Base-by-base conservation (phyloP, 2,113 vertebrate genomes). In the Sakesphorus luctuosus region DNA sequence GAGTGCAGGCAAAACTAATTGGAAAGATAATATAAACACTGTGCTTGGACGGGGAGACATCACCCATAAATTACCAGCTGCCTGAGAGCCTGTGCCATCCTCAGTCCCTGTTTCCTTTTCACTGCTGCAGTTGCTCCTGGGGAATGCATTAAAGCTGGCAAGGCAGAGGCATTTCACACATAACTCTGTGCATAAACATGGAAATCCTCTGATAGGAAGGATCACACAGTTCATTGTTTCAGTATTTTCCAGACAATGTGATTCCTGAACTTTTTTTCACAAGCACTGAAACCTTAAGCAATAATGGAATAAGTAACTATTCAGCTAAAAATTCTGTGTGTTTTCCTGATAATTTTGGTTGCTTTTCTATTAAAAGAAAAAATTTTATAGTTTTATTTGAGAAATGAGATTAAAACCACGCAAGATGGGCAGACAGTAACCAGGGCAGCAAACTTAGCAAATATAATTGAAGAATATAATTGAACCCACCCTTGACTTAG, bases 21-120 rank as follows among this genome's bases (percentile, higher is more conserved):
- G 71, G 78, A 85, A 94, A 94, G 93, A 76, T 95, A 83, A 89
- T 87, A 91, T 58, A 93, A 95, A 87, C 62, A 53, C 74, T 40
- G 33, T 53, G 46, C 89, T 91, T 46, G 18, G 59, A 50, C 83
- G 43, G 19, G 74, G 33, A 95, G 78, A 53, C 89, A 73, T 73
- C 46, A 49, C 73, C 63, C 78, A 87, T 83, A 95, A 96, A 91
- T 96, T 91, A 83, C 46, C 46, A 66, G 62, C 62, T 87, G 58
- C 66, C 63, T 93, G 77, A 0, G 2, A 85, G 58, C 38, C 66
- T 44, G 55, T 89, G 58, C 66, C 20, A 10, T 36, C 87, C 55
- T 59, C 84, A 82, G 66, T 44, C 49, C 36, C 56, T 72, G 40
- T 10, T 87, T 66, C 82, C 74, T 78, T 46, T 62, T 58, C 50